Evolutionary conservation across 2,888 invertebrate species (phyloP).

Genomic region (Liposcelis brunnea): DNA sequence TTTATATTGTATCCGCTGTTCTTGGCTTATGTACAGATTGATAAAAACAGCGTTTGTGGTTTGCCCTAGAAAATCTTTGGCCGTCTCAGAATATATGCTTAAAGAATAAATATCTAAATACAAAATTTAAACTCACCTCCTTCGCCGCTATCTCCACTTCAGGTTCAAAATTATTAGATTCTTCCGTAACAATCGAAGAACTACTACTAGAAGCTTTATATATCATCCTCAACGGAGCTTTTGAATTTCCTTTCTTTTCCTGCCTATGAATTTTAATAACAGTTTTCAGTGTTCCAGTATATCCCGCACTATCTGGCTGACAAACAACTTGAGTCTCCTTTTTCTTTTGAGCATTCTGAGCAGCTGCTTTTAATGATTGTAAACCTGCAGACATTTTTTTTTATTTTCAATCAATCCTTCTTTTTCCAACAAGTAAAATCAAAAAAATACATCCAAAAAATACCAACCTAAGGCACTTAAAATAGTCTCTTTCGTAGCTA

Average conservation of each 20-base stretch:
- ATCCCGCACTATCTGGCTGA: conserved; percentile 31
- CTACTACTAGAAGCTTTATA: conserved; percentile 13
- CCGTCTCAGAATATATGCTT: too few relatives aligned
- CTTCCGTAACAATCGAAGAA: conserved; percentile 32
- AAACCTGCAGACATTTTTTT: conserved; percentile 13
- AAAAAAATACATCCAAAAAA: neutral
- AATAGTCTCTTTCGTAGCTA: conserved; percentile 53
- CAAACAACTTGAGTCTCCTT: conserved; percentile 15
- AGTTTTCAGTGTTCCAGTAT: conserved; percentile 68
- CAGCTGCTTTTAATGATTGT: conserved; percentile 6
- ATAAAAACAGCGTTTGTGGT: too few relatives aligned
- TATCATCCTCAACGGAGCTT: conserved; percentile 14
- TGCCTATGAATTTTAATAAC: conserved; percentile 52
- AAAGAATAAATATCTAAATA: conserved; percentile 1
- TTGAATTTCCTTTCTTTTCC: conserved; percentile 32
- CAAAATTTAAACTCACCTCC: too few relatives aligned
- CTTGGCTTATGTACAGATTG: too few relatives aligned
- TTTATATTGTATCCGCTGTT: too few relatives aligned
- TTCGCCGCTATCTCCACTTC: conserved; percentile 10
- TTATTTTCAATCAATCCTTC: conserved; percentile 12
- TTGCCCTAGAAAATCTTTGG: too few relatives aligned
- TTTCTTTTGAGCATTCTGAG: neutral
- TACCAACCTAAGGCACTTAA: conserved; percentile 50
- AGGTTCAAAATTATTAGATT: conserved; percentile 65
- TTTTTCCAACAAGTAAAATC: neutral